A percentile compares a stretch with the other conserved stretches of the same genome.
Conservation (phyloP, 2,797 vertebrate genomes). For the Tachyglossus aculeatus region DNA sequence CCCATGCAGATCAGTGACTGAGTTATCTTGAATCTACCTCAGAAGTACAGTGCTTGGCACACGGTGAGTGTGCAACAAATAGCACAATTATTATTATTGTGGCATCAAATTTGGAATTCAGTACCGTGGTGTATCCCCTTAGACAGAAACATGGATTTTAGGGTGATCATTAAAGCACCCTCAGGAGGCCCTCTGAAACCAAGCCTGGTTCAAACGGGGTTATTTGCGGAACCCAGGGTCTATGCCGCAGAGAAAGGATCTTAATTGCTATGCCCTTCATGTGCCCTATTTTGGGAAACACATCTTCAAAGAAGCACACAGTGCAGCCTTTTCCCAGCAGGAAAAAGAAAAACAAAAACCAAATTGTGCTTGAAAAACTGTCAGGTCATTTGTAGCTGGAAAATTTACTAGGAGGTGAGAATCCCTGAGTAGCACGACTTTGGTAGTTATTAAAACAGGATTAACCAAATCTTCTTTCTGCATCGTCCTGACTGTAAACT, state of each 20-base stretch:
- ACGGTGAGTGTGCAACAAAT: too few relatives aligned
- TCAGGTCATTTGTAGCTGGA: neutral
- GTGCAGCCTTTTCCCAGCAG: neutral
- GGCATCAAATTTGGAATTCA: neutral
- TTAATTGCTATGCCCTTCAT: neutral
- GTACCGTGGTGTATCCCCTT: neutral
- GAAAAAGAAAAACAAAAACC: neutral
- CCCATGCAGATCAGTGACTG: too few relatives aligned
- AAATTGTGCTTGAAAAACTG: neutral
- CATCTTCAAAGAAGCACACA: neutral
- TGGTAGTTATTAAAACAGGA: too few relatives aligned
- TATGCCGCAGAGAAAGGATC: neutral
- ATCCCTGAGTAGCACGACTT: too few relatives aligned
- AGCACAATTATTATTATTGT: too few relatives aligned
- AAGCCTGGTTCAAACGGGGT: neutral
- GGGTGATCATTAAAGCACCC: neutral
- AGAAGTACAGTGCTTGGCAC: too few relatives aligned
- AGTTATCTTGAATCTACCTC: too few relatives aligned
- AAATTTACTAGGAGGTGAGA: neutral
- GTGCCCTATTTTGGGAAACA: neutral
- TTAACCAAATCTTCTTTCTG: too few relatives aligned
- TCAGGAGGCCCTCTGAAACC: neutral
- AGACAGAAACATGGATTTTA: neutral
- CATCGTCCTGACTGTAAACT: too few relatives aligned
- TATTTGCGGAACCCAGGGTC: neutral